phyloP scores from a whole-genome alignment of 92 coral and sea anemone species.

The Blastomussa wellsi region DNA sequence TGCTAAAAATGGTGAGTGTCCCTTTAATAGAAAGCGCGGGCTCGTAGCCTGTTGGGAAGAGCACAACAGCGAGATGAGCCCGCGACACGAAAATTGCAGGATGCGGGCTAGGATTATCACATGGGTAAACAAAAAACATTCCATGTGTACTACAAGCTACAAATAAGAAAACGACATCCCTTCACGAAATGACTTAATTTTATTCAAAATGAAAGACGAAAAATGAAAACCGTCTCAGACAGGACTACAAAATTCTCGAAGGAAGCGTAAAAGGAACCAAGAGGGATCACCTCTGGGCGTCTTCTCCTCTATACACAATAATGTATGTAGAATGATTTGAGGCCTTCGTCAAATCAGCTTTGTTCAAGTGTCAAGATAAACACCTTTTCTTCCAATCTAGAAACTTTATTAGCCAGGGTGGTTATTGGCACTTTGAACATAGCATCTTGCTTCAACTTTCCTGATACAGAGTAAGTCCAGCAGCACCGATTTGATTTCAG shows the following conservation, averaged over 20 bases:
- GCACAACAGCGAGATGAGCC: too few species aligned
- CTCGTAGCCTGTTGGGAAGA: too few species aligned
- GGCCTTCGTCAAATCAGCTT: not conserved
- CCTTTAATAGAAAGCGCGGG: too few species aligned
- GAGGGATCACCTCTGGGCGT: not conserved
- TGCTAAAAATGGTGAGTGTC: too few species aligned
- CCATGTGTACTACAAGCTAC: too few species aligned
- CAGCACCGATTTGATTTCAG: not conserved
- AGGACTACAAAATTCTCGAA: not conserved
- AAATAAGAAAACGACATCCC: not conserved
- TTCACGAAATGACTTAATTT: constrained; percentile 3
- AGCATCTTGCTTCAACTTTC: not conserved
- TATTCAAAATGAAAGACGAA: constrained; percentile 31
- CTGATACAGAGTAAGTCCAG: not conserved
- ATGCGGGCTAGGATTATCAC: too few species aligned
- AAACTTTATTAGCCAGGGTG: not conserved
- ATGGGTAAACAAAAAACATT: too few species aligned
- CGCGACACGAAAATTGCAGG: too few species aligned
- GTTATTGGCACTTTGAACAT: not conserved
- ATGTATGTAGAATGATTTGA: not conserved
- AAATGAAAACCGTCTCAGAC: constrained; percentile 4
- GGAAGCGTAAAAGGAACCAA: not conserved
- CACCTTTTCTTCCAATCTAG: not conserved
- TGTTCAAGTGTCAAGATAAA: not conserved
- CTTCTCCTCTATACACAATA: not conserved